phyloP scores from a whole-genome alignment of 2,888 invertebrate species.

The Drosophila buzzatii region DNA sequence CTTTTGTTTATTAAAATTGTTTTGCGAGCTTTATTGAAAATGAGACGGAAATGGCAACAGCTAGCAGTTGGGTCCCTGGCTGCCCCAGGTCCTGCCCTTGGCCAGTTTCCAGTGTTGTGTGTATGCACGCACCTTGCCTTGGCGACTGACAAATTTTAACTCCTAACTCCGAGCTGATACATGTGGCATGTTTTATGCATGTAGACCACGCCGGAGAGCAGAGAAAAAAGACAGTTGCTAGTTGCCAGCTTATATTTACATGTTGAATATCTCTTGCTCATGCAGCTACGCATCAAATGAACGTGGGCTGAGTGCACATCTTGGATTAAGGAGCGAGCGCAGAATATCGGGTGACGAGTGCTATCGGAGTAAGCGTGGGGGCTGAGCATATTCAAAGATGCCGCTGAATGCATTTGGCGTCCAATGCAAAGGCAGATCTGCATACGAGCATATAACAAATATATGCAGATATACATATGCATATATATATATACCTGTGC shows the following conservation, averaged over 20 bases:
- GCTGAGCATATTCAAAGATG: constrained; percentile 42
- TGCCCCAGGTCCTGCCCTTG: constrained; percentile 7
- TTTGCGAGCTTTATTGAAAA: constrained; percentile 58
- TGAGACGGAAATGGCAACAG: constrained; percentile 37
- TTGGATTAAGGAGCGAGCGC: constrained; percentile 20
- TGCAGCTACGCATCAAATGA: constrained; percentile 56
- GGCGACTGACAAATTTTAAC: constrained; percentile 39
- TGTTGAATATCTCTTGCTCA: constrained; percentile 41
- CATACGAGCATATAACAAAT: constrained; percentile 40
- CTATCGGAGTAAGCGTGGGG: not conserved
- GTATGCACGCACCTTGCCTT: constrained; percentile 36
- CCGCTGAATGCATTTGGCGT: constrained; percentile 40
- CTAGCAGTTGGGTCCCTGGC: constrained; percentile 10
- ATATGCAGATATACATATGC: not conserved
- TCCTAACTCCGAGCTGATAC: constrained; percentile 16
- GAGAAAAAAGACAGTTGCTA: constrained; percentile 25
- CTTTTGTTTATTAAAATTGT: constrained; percentile 67
- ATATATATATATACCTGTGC: not conserved
- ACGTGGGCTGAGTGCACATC: constrained; percentile 52
- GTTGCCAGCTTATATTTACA: constrained; percentile 64
- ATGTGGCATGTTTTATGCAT: constrained; percentile 55
- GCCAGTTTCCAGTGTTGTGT: not conserved
- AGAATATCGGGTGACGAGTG: constrained; percentile 27
- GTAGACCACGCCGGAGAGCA: constrained; percentile 19
- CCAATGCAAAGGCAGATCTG: constrained; percentile 57